Base-by-base conservation (phyloP, 2,113 vertebrate species). In the Microtus ochrogaster region DNA sequence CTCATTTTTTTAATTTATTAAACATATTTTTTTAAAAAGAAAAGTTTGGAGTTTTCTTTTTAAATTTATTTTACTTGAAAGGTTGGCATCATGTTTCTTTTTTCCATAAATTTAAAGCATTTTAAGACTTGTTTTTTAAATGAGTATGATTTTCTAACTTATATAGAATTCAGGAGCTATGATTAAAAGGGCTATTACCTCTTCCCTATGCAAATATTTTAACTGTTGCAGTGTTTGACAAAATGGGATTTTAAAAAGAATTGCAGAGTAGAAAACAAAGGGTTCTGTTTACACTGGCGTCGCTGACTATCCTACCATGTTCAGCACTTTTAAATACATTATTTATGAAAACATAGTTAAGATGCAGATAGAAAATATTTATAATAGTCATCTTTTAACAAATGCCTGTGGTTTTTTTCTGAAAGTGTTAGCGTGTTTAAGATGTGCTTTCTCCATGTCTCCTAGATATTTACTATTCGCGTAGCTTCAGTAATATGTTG, bases 181-280 rank as follows among this genome's bases (percentile, higher is more conserved):
- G 95, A 98, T 98, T 98, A 98, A 98, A 99, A 99, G 99, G 99
- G 99, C 99, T 99, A 99, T 98, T 98, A 98, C 98, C 98, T 98
- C 98, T 98, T 99, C 99, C 98, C 99, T 99, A 99, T 99, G 99
- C 99, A 99, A 99, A 98, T 98, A 98, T 98, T 98, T 99, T 99
- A 98, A 98, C 98, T 98, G 98, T 99, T 98, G 98, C 98, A 98
- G 98, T 98, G 98, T 98, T 98, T 98, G 98, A 98, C 98, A 98
- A 98, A 98, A 98, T 98, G 98, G 97, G 97, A 98, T 98, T 99
- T 89, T 26, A 94, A 98, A 97, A 98, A 98, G 96, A 95, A 93
- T 97, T 98, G 96, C 98, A 95, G 98, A 98, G 98, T 98, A 97
- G 97, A 97, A 98, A 98, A 98, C 94, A 97, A 98, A 96, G 97